phyloP scores from a whole-genome alignment of 2,888 invertebrate species.

The Podotricha telesiphe region DNA sequence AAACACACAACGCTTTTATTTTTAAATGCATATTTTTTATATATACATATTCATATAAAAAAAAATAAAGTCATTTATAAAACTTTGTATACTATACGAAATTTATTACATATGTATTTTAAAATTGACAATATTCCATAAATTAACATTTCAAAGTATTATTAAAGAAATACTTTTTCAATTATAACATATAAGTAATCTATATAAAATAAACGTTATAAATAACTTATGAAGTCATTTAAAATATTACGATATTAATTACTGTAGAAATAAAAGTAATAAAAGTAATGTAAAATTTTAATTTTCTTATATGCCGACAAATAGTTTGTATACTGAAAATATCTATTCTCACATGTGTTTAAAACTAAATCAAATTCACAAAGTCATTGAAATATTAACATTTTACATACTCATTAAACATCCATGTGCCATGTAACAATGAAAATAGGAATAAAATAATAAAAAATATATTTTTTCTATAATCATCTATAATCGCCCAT shows the following conservation, averaged over 20 bases:
- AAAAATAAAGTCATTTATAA: too few species aligned
- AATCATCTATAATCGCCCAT: slow-evolving; percentile 34
- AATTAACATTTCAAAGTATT: too few species aligned
- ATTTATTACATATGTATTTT: neutral
- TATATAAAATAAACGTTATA: neutral
- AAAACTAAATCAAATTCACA: too few species aligned
- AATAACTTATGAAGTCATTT: neutral
- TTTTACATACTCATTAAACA: too few species aligned
- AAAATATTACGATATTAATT: neutral
- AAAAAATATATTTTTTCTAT: neutral
- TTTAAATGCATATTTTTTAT: slow-evolving; percentile 18
- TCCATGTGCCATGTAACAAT: neutral
- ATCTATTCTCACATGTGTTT: too few species aligned
- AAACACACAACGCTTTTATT: neutral
- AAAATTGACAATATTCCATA: neutral
- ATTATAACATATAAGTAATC: neutral
- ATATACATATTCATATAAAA: neutral
- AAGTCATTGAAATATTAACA: too few species aligned
- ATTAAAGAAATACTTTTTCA: too few species aligned
- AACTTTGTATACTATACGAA: too few species aligned
- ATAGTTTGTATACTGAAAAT: too few species aligned
- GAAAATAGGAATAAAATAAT: neutral
- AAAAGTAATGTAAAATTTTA: neutral
- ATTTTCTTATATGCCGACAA: too few species aligned
- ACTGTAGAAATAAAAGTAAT: neutral